phyloP scores from a whole-genome alignment of 2,797 vertebrate species.

The Aldrovandia affinis region DNA sequence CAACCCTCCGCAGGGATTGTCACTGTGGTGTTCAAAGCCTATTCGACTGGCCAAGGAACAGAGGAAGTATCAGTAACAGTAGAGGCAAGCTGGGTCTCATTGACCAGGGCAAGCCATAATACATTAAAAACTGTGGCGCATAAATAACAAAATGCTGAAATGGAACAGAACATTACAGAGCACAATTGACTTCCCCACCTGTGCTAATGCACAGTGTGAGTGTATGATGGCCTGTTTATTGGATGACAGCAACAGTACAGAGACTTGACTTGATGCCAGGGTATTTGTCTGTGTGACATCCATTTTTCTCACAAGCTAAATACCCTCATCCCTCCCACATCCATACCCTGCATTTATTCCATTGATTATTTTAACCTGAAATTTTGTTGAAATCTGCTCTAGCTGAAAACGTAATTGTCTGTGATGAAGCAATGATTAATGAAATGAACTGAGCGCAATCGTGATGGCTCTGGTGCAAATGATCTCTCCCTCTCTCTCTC shows the following conservation, averaged over 20 bases:
- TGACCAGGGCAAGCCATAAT: no score
- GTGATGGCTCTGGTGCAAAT: neutral
- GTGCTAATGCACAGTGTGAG: neutral
- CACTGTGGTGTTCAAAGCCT: neutral
- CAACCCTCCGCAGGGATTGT: conserved; percentile 1
- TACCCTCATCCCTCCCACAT: neutral
- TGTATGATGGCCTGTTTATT: neutral
- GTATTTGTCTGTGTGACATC: neutral
- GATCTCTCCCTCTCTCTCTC: no score
- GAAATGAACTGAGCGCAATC: neutral
- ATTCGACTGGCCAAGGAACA: neutral
- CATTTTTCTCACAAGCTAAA: neutral
- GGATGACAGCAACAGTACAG: neutral
- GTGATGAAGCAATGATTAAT: neutral
- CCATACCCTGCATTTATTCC: neutral
- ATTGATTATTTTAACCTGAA: neutral
- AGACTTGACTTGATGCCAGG: neutral
- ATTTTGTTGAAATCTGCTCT: neutral
- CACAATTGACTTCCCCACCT: neutral
- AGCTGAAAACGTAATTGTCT: neutral
- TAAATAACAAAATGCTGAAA: neutral
- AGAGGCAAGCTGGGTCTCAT: neutral
- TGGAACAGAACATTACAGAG: neutral
- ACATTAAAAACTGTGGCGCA: neutral
- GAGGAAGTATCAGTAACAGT: neutral